Percentiles rank a stretch among this genome's conserved stretches.
These are phyloP conservation scores for Crepidodera aurea DNA, from an alignment of 2,888 invertebrate species.

Conservation along the genomic window DNA sequence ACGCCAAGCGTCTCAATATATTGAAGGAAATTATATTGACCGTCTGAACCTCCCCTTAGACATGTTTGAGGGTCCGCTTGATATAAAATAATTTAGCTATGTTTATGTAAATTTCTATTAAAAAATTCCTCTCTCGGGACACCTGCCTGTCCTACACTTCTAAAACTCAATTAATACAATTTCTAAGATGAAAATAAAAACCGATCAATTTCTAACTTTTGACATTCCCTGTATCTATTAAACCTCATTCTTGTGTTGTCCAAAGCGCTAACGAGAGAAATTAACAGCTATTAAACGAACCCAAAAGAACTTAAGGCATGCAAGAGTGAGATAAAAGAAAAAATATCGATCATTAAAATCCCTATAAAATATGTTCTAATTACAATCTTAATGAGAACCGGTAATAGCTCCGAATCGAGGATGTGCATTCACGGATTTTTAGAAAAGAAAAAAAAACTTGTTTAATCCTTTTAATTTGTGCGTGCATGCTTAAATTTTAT, in stretches of 20 bases:
- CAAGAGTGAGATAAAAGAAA: slow-evolving; percentile 26
- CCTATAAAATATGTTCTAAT: slow-evolving; percentile 35
- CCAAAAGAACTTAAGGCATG: slow-evolving; percentile 25
- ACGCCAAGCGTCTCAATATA: too few relatives aligned
- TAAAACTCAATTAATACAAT: too few relatives aligned
- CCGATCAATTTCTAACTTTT: neutral
- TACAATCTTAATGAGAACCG: slow-evolving; percentile 30
- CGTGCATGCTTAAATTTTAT: slow-evolving; percentile 3
- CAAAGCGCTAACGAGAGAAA: slow-evolving; percentile 16
- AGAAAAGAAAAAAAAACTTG: slow-evolving; percentile 27
- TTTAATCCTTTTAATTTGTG: neutral
- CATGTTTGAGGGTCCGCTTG: too few relatives aligned
- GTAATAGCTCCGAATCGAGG: slow-evolving; percentile 20
- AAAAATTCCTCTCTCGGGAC: too few relatives aligned
- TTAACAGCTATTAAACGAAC: slow-evolving; percentile 25
- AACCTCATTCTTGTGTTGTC: neutral
- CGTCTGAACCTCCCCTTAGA: too few relatives aligned
- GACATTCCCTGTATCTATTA: neutral
- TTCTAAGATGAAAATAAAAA: too few relatives aligned
- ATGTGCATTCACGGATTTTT: neutral
- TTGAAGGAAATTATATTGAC: too few relatives aligned
- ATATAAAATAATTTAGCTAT: too few relatives aligned
- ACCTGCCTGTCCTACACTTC: too few relatives aligned
- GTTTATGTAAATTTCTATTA: too few relatives aligned
- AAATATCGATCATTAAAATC: slow-evolving; percentile 34